Base-by-base conservation (phyloP, 2,113 vertebrate species). In the Eudyptes chrysolophus region DNA sequence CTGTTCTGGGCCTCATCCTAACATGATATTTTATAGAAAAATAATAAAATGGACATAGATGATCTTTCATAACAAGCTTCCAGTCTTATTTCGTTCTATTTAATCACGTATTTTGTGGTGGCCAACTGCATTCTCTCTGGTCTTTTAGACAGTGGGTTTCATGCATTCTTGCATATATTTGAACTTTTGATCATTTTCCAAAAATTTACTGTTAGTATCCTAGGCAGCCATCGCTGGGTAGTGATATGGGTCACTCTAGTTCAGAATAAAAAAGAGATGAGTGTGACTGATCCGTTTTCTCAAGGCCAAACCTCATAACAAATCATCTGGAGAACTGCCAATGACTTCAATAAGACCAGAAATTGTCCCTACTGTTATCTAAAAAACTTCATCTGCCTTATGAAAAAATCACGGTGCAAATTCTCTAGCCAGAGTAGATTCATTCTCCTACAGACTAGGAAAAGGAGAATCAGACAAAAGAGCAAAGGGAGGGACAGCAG, bases 151-250 rank as follows among this genome's bases (percentile, higher is more conserved):
- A 93, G 96, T 52, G 81, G 84, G 85, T 72, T 94, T 94, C 84
- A 95, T 93, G 90, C 93, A 96, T 97, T 96, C 95, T 93, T 96
- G 96, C 96, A 97, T 96, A 92, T 80, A 86, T 90, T 97, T 96
- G 87, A 97, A 96, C 87, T 97, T 96, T 87, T 96, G 92, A 93
- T 87, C 61, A 2, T 93, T 96, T 96, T 96, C 94, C 92, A 94
- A 93, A 95, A 92, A 94, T 95, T 93, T 85, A 92, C n/a, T 96
- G 78, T 87, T 90, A 97, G 94, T 95, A 98, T 96, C 95, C 94
- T 95, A 97, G 94, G 92, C 92, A 97, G 87, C 94, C 95, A 92
- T 95, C 94, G 89, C 74, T 68, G 83, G 87, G 93, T 84, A 93
- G 91, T 34, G 92, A 84, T 95, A 96, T 27, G 87, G 91, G 93